Conservation (phyloP, 2,113 vertebrate genomes). For the Octodon degus region DNA sequence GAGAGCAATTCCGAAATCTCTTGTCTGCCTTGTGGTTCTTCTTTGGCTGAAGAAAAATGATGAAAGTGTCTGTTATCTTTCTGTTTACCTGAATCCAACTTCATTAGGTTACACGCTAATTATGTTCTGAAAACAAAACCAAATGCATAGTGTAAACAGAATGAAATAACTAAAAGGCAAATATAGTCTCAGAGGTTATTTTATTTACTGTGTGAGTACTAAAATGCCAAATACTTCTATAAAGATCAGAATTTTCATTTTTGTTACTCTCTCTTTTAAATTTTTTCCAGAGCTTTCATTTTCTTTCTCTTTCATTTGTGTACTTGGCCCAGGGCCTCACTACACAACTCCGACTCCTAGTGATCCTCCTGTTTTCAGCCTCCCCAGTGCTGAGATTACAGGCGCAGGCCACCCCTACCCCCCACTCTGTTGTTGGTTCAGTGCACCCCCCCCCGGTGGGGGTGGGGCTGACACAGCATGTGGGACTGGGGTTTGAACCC, state of each 20-base stretch:
- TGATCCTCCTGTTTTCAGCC: too few relatives aligned
- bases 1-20: constrained; percentile 54
- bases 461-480: too few relatives aligned
- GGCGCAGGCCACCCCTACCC: too few relatives aligned
- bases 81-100: constrained; percentile 56
- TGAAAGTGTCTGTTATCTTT: constrained; percentile 59
- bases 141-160: constrained; percentile 25
- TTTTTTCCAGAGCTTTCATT: background rate
- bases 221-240: background rate
- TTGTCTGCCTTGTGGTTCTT: constrained; percentile 64
- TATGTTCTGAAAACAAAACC: constrained; percentile 61
- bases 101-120: constrained; percentile 64
- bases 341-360: too few relatives aligned
- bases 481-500: too few relatives aligned
- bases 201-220: constrained; percentile 32
- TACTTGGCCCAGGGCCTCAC: too few relatives aligned
- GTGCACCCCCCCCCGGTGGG: too few relatives aligned
- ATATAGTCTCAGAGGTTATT: constrained; percentile 13
- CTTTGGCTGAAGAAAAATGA: constrained; percentile 42
- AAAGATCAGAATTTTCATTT: constrained; percentile 24
- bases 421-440: too few relatives aligned
- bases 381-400: too few relatives aligned
- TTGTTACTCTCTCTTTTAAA: background rate
- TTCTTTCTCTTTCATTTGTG: too few relatives aligned
- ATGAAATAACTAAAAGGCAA: constrained; percentile 43